Percentiles rank a stretch among this genome's conserved stretches.
These are phyloP conservation scores for Tupaia chinensis DNA, from an alignment of 2,113 vertebrate species.

Conservation along the genomic window DNA sequence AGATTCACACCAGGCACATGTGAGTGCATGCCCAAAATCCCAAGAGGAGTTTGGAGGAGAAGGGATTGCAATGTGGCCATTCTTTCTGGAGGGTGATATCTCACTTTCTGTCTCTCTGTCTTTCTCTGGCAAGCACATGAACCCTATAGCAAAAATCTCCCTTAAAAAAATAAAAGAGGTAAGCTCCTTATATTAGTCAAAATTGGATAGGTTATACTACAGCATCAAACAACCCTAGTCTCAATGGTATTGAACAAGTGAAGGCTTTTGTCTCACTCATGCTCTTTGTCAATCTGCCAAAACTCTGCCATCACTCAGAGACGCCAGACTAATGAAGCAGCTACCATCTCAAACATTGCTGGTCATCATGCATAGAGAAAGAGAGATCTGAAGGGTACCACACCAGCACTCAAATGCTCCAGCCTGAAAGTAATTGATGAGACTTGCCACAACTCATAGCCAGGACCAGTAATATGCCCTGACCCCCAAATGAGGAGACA, in stretches of 20 bases:
- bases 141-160: too few relatives aligned
- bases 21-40: too few relatives aligned
- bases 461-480: not conserved
- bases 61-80: too few relatives aligned
- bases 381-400: not conserved
- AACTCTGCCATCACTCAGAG: not conserved
- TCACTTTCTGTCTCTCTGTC: too few relatives aligned
- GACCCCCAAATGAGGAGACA: not conserved
- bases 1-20: too few relatives aligned
- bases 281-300: not conserved
- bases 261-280: not conserved
- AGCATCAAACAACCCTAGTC: not conserved
- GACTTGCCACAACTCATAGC: not conserved
- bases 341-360: not conserved
- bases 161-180: too few relatives aligned
- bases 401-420: not conserved
- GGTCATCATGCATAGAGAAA: not conserved
- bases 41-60: too few relatives aligned
- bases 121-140: too few relatives aligned
- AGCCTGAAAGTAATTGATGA: not conserved
- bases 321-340: not conserved
- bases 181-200: not conserved
- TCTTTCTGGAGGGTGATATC: too few relatives aligned
- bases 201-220: not conserved
- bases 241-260: not conserved